phyloP scores from a whole-genome alignment of 1,140 invertebrate genomes.

The Sarcophaga peregrina region DNA sequence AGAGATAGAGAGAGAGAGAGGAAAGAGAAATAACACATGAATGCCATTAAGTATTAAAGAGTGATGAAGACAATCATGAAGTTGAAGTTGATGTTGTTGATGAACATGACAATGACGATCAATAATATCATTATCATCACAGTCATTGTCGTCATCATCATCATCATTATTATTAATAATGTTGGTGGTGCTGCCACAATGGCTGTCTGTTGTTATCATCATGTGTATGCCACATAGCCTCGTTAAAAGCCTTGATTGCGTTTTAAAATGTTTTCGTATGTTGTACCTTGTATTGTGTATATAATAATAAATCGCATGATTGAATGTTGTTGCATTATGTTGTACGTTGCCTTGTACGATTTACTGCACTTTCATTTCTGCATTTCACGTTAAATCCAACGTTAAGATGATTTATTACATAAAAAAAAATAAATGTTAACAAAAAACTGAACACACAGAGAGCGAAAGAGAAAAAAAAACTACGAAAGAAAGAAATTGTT shows the following conservation, averaged over 20 bases:
- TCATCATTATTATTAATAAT: not conserved
- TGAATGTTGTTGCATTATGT: not conserved
- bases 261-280: conserved; percentile 21
- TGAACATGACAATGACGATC: not conserved
- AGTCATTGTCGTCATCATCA: conserved; percentile 18
- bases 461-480: no score
- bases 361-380: conserved; percentile 18
- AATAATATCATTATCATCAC: not conserved
- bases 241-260: conserved; percentile 23
- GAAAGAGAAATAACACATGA: conserved; percentile 10
- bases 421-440: conserved; percentile 6
- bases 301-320: not conserved
- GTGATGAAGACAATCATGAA: not conserved
- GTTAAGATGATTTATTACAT: conserved; percentile 20
- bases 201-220: not conserved
- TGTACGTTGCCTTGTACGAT: not conserved
- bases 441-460: no score
- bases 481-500: not conserved
- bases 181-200: not conserved
- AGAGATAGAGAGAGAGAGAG: no score
- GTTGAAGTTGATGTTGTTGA: not conserved
- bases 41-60: conserved; percentile 38
- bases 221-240: not conserved
- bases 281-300: not conserved
- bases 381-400: not conserved